Base-by-base conservation (phyloP, 2,113 vertebrate genomes). In the Amazona vittata region DNA sequence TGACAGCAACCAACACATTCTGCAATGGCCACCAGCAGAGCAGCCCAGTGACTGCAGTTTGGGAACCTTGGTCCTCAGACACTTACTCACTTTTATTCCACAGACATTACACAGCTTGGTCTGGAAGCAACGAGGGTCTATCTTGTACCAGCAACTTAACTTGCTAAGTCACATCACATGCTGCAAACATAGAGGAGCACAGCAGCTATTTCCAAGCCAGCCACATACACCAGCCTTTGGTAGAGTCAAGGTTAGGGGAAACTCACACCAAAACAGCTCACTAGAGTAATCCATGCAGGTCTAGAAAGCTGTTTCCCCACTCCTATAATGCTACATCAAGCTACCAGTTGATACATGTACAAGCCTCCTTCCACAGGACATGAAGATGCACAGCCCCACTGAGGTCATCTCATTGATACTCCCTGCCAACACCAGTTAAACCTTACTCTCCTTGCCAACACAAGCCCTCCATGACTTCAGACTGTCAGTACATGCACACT, bases 41-140 rank as follows among this genome's bases (percentile, higher is more conserved):
- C 52, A n/a, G 47, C 14, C 65, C 82, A 14, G 80, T 10, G 43
- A 57, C 68, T 63, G 53, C 76, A 86, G 83, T 17, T 68, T 79
- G 57, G 69, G 12, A 89, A 68, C 49, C 50, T 2, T 79, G 71
- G 71, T 74, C 73, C 85, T 89, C 86, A 97, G 93, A 95, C 92
- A 89, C 80, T 86, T 90, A 94, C 60, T 96, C 94, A 93, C 68
- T 79, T 91, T 0, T 39, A 4, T 20, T 83, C 94, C 81, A 70
- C 60, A 81, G 49, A 43, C 59, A 53, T 37, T 47, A 81, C 50
- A 59, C 16, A 81, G 80, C 65, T 81, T 19, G 33, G 80, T 81
- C 79, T 81, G 83, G 21, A 18, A 55, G 64, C 80, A 57, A 0
- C 37, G 17, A 28, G 6, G 3, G n/a, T 20, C 3, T 29, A 43